Percentiles rank a stretch among this genome's conserved stretches.
Conservation (phyloP, 2,888 invertebrate species). For the Allolobophora icterica region DNA sequence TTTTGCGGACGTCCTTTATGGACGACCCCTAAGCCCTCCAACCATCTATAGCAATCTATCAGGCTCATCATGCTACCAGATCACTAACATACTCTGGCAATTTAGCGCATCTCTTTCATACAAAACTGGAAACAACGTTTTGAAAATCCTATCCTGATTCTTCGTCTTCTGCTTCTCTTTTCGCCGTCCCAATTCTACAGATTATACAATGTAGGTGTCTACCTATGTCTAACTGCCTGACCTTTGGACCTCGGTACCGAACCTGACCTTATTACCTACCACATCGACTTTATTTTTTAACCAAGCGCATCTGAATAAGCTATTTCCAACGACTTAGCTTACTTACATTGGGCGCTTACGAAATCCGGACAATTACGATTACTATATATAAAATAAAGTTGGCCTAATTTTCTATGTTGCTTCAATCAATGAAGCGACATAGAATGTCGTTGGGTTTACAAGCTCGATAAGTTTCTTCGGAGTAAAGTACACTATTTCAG, state of each 20-base stretch:
- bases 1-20: too few species aligned
- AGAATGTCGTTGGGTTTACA: not conserved
- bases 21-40: too few species aligned
- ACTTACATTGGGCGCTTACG: not conserved
- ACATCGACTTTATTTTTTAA: not conserved
- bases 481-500: not conserved
- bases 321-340: not conserved
- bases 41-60: too few species aligned
- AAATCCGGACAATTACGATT: not conserved
- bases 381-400: not conserved
- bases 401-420: not conserved
- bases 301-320: not conserved
- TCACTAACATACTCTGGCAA: too few species aligned
- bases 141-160: not conserved
- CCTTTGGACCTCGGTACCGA: not conserved
- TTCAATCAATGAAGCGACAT: not conserved
- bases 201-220: not conserved
- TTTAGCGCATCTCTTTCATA: not conserved
- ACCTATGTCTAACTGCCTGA: not conserved
- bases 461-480: not conserved
- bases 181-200: not conserved
- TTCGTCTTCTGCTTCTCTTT: not conserved
- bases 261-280: not conserved
- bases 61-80: too few species aligned
- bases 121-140: not conserved